Base-by-base conservation (phyloP, 1,140 invertebrate species). In the Drosophila orena region DNA sequence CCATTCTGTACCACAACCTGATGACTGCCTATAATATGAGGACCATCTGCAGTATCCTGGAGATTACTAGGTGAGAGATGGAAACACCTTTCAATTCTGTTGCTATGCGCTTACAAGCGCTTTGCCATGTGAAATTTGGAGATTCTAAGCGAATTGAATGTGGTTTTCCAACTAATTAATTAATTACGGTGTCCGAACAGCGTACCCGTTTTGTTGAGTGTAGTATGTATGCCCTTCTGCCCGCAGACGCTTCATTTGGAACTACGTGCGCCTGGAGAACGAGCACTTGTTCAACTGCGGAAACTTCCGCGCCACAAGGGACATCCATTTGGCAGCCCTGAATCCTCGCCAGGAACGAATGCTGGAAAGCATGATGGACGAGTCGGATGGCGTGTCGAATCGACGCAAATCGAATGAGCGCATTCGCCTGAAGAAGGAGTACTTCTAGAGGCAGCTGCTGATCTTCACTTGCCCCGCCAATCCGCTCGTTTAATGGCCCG, bases 1-100 rank as follows among this genome's bases (percentile, higher is more conserved):
- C 96, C 38, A 91, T 99, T 0, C 96, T 95, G 0, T 96, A 99
- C 3, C 43, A 81, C n/a, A 50, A 76, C 2, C 15, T 79, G 20
- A 53, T 85, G 0, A 61, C 70, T 0, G 55, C 72, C 10, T 88
- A 91, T 35, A 72, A 77, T n/a, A 65, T 78, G 2, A 77, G 71
- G 50, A 88, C 90, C 0, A 62, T 69, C 0, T 69, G 44, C 22
- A 80, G 79, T 35, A 59, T 84, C 4, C 53, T 90, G 5, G 90
- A 91, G 74, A 90, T 91, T 22, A 88, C 85, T 37, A 86, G 83
- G 83, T 88, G 59, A 88, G 80, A 62, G 17, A 17, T 17, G 17
- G 17, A 17, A 17, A 17, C 1, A 1, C 17, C 17, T 17, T 17
- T 17, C 17, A 17, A 17, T 17, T 17, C 17, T 17, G 17, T 17